phyloP scores from a whole-genome alignment of 2,888 invertebrate species.

The Aphrophora alni region DNA sequence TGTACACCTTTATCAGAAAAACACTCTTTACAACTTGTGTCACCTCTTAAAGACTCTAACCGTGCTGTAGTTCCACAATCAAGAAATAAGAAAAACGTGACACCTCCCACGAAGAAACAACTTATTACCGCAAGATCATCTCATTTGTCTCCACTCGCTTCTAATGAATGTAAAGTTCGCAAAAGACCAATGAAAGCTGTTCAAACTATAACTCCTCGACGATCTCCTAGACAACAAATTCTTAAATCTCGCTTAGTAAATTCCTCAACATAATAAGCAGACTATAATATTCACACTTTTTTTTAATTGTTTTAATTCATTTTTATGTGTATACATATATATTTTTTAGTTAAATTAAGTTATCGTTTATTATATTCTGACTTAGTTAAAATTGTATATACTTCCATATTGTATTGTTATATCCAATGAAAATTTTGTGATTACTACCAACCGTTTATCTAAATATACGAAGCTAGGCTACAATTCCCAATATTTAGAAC shows the following conservation, averaged over 20 bases:
- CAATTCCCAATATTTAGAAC: no score
- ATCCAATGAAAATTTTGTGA: no score
- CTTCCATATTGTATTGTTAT: no score
- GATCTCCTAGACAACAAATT: not conserved
- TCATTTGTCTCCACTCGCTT: not conserved
- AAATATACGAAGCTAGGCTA: no score
- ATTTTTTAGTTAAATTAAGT: no score
- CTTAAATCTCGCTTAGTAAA: not conserved
- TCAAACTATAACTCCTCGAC: not conserved
- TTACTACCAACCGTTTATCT: no score
- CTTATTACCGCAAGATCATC: not conserved
- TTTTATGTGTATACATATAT: no score
- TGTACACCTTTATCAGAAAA: not conserved
- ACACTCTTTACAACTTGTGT: not conserved
- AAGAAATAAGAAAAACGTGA: not conserved
- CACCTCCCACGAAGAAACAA: not conserved
- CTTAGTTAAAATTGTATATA: no score
- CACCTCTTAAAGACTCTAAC: not conserved
- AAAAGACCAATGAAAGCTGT: not conserved
- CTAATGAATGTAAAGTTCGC: not conserved
- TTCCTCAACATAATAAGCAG: no score
- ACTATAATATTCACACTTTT: no score
- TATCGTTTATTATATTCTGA: no score
- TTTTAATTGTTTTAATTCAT: no score
- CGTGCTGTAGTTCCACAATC: not conserved